A percentile compares a stretch with the other conserved stretches of the same genome.
These are phyloP conservation scores for Drosophila pseudoananassae DNA, from an alignment of 1,140 invertebrate genomes.

Conservation along the genomic window DNA sequence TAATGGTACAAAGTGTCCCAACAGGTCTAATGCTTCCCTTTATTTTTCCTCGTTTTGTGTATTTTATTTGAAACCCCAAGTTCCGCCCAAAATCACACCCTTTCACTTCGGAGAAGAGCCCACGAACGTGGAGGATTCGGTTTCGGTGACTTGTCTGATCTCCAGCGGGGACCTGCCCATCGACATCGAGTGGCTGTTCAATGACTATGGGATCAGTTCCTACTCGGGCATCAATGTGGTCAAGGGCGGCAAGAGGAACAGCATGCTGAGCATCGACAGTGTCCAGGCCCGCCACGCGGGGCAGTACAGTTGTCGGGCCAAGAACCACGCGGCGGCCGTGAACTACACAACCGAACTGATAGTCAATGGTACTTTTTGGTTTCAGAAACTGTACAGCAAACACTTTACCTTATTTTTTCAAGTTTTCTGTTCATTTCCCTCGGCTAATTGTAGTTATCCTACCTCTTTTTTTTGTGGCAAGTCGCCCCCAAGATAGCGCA, in stretches of 20 bases:
- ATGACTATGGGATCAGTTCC: slow-evolving; percentile 87
- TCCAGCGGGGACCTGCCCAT: slow-evolving; percentile 91
- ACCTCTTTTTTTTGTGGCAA: slow-evolving; percentile 64
- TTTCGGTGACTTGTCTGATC: slow-evolving; percentile 90
- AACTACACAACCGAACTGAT: slow-evolving; percentile 89
- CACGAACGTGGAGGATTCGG: slow-evolving; percentile 91
- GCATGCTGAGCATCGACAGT: slow-evolving; percentile 91
- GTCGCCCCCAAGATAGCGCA: slow-evolving; percentile 88
- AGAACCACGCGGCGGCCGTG: slow-evolving; percentile 89
- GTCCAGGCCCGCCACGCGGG: slow-evolving; percentile 91
- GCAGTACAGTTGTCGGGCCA: slow-evolving; percentile 92
- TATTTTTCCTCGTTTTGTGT: not conserved
- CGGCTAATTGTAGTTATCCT: slow-evolving; percentile 6
- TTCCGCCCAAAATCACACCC: slow-evolving; percentile 90
- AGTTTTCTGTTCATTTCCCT: slow-evolving; percentile 31
- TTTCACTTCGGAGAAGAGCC: slow-evolving; percentile 91
- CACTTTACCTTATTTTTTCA: slow-evolving; percentile 32
- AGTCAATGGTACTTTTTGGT: slow-evolving; percentile 88
- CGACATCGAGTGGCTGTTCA: slow-evolving; percentile 91
- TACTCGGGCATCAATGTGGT: slow-evolving; percentile 89
- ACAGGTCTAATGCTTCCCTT: slow-evolving; percentile 4
- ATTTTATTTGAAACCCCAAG: slow-evolving; percentile 83
- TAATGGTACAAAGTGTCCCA: slow-evolving; percentile 86
- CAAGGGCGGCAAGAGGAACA: slow-evolving; percentile 90
- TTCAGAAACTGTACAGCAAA: slow-evolving; percentile 38